Conservation (phyloP, 1,140 invertebrate species). For the Spodoptera frugiperda region DNA sequence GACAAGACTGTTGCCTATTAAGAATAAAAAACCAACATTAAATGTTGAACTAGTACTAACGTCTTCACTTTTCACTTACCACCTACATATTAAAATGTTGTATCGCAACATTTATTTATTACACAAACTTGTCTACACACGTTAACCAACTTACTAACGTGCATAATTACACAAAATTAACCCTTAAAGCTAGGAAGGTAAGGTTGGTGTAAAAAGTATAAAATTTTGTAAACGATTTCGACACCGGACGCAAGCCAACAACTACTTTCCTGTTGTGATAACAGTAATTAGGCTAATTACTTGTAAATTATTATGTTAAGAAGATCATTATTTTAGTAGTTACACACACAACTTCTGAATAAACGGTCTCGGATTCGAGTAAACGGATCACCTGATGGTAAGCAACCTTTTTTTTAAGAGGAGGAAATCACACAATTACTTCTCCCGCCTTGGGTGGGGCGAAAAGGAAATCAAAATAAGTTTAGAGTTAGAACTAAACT, state of each 20-base stretch:
- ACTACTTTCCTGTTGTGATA: conserved; percentile 56
- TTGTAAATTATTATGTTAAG: conserved; percentile 38
- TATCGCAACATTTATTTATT: conserved; percentile 45
- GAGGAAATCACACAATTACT: too few species aligned
- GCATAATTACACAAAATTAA: neutral
- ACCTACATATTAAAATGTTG: conserved; percentile 34
- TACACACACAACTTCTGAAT: too few species aligned
- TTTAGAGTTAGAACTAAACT: too few species aligned
- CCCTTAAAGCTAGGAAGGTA: neutral
- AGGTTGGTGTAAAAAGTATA: neutral
- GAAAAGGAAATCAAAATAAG: too few species aligned
- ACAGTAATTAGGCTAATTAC: conserved; percentile 61
- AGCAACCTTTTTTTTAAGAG: too few species aligned
- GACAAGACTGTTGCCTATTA: too few species aligned
- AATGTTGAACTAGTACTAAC: conserved; percentile 22
- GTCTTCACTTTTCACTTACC: conserved; percentile 33
- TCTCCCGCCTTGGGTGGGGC: too few species aligned
- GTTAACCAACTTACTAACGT: conserved; percentile 4
- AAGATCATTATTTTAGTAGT: neutral
- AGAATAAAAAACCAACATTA: too few species aligned
- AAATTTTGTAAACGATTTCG: conserved; percentile 43
- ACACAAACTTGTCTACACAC: conserved; percentile 29
- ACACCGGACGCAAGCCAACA: conserved; percentile 53
- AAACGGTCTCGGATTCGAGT: too few species aligned
- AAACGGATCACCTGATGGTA: too few species aligned